These are phyloP conservation scores for Laticauda laticaudata DNA, from an alignment of 2,113 vertebrate species.

Conservation along the genomic window DNA sequence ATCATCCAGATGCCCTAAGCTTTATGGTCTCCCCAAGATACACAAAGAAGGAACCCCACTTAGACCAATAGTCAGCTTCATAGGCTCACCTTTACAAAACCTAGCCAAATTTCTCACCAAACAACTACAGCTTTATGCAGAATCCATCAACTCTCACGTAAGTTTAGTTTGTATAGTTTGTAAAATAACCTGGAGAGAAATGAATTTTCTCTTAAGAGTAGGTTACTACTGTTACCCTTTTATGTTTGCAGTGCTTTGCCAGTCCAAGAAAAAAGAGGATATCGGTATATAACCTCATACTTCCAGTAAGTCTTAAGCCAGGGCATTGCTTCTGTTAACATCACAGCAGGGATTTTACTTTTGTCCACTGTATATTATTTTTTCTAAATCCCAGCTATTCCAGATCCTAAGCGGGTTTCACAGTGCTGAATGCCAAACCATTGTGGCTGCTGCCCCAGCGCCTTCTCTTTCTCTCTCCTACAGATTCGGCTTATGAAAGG, in stretches of 20 bases:
- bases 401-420: not conserved
- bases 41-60: too few species aligned
- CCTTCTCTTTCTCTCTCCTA: conserved; percentile 1
- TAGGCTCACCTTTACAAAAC: too few species aligned
- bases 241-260: not conserved
- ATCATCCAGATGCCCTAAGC: too few species aligned
- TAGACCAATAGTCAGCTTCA: too few species aligned
- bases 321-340: not conserved
- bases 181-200: not conserved
- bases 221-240: not conserved
- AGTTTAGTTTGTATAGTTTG: not conserved
- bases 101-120: too few species aligned
- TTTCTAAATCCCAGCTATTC: not conserved
- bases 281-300: not conserved
- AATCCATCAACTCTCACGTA: too few species aligned
- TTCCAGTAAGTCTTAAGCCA: not conserved
- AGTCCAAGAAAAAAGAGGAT: not conserved
- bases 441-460: too few species aligned
- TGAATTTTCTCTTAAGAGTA: not conserved
- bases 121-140: too few species aligned
- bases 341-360: not conserved
- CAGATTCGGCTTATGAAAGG: conserved; percentile 87
- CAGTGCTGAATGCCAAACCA: not conserved
- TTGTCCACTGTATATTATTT: not conserved
- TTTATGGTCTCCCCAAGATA: too few species aligned